These are phyloP conservation scores for Chrysomallon squamiferum DNA, from an alignment of 1,140 invertebrate species.

Conservation along the genomic window DNA sequence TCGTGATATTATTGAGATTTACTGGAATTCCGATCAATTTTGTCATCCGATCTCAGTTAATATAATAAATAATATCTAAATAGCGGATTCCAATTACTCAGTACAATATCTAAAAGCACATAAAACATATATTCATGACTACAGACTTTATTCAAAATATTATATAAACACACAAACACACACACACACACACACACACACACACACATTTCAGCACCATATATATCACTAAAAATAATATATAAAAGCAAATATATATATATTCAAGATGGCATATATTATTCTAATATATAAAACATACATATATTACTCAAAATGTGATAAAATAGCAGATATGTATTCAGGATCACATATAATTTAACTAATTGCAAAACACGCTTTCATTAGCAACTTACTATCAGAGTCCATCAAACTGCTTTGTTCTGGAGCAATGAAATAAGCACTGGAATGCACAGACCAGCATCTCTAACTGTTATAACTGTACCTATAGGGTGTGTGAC, in stretches of 20 bases:
- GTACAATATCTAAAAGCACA: not conserved
- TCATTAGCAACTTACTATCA: not conserved
- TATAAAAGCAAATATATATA: not conserved
- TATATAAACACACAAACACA: slow-evolving; percentile 7
- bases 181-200: slow-evolving; percentile 11
- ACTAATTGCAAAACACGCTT: not conserved
- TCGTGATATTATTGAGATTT: too few relatives aligned
- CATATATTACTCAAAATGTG: not conserved
- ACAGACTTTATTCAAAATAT: not conserved
- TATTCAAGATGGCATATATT: not conserved
- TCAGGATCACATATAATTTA: not conserved
- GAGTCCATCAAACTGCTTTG: too few relatives aligned
- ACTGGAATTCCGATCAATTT: not conserved
- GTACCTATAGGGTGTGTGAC: too few relatives aligned
- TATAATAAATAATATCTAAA: not conserved
- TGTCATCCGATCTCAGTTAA: not conserved
- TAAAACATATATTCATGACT: not conserved
- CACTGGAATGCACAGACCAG: too few relatives aligned
- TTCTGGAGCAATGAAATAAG: too few relatives aligned
- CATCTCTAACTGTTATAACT: too few relatives aligned
- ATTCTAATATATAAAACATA: not conserved
- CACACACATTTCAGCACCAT: not conserved
- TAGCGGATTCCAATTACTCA: not conserved
- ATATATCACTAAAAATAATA: not conserved
- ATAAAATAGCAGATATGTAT: not conserved